These are phyloP conservation scores for Danio albolineatus DNA, from an alignment of 2,797 vertebrate genomes.

Conservation along the genomic window DNA sequence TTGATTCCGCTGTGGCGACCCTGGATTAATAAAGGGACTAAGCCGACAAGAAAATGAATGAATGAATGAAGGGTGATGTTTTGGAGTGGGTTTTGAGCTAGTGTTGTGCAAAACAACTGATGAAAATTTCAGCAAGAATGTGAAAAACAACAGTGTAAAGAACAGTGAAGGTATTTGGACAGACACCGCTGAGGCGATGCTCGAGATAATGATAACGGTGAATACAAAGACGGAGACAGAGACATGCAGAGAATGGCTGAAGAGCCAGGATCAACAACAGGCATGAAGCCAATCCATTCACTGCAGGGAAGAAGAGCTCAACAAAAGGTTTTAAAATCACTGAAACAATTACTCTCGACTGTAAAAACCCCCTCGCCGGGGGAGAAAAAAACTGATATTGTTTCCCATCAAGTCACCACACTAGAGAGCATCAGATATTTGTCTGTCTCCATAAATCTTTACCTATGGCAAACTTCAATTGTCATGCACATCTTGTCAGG, in stretches of 20 bases:
- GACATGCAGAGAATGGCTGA: not conserved
- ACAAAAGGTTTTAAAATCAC: slow-evolving; percentile 5
- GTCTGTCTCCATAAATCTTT: not conserved
- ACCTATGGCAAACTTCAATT: too few relatives aligned
- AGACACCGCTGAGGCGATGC: not conserved
- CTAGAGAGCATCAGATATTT: not conserved
- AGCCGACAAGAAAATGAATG: too few relatives aligned
- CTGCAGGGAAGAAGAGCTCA: not conserved
- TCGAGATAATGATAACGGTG: slow-evolving; percentile 13
- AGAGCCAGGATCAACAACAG: slow-evolving; percentile 2
- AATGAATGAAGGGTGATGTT: too few relatives aligned
- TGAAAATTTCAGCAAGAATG: not conserved
- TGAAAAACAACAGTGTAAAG: not conserved
- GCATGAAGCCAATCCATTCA: not conserved
- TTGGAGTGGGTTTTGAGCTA: not conserved
- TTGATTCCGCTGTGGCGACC: too few relatives aligned
- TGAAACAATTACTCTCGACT: slow-evolving; percentile 11
- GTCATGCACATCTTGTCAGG: too few relatives aligned
- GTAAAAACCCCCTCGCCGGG: not conserved
- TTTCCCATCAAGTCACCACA: not conserved
- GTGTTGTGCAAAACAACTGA: too few relatives aligned
- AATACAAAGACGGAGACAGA: not conserved
- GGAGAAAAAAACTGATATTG: not conserved
- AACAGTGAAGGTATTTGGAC: not conserved
- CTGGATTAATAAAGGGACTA: too few relatives aligned